Base-by-base conservation (phyloP, 2,113 vertebrate species). In the Trinectes maculatus region DNA sequence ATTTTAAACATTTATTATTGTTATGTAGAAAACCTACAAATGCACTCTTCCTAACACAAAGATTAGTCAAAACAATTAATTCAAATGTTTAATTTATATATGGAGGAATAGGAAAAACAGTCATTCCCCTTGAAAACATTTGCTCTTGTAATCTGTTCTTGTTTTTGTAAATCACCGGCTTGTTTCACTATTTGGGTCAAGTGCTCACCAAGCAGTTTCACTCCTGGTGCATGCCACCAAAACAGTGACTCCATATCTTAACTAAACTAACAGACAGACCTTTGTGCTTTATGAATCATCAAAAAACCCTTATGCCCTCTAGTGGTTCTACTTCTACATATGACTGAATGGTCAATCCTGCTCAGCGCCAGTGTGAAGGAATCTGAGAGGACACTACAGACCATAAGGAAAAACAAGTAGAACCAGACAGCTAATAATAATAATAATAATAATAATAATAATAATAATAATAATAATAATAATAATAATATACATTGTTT, bases 301-400 rank as follows among this genome's bases (percentile, higher is more conserved):
- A n/a, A n/a, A n/a, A n/a, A n/a, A n/a, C n/a, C n/a, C 56, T 60
- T 31, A 76, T 44, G 64, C 84, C 85, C 82, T 78, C 85, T 85
- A 79, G 84, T 86, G 87, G 76, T 13, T 9, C 0, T 15, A 49
- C 3, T 21, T 25, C 6, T n/a, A n/a, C n/a, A n/a, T n/a, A n/a
- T n/a, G n/a, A n/a, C n/a, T n/a, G n/a, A n/a, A n/a, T n/a, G n/a
- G n/a, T n/a, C n/a, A n/a, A n/a, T n/a, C n/a, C n/a, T n/a, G n/a
- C n/a, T n/a, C n/a, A n/a, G n/a, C n/a, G n/a, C n/a, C n/a, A n/a
- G n/a, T n/a, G n/a, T n/a, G n/a, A n/a, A n/a, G n/a, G n/a, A n/a
- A n/a, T n/a, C n/a, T n/a, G n/a, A n/a, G n/a, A n/a, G n/a, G n/a
- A n/a, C n/a, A n/a, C n/a, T n/a, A n/a, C n/a, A n/a, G n/a, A n/a